Conservation (phyloP, 2,797 vertebrate genomes). For the Chelon auratus region DNA sequence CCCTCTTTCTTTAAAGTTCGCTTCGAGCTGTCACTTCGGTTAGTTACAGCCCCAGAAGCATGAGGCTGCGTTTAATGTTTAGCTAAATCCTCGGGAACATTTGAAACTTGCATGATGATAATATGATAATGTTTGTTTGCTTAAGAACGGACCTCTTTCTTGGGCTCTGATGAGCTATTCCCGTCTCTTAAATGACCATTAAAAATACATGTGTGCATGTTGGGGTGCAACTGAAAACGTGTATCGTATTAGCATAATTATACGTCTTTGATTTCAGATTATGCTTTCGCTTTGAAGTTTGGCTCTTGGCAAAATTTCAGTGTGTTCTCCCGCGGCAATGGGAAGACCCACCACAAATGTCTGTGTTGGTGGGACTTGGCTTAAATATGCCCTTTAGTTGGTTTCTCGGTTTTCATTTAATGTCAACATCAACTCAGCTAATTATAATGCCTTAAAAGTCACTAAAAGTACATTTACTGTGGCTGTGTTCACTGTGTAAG, state of each 20-base stretch:
- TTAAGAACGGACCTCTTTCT: slow-evolving; percentile 18
- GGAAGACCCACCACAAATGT: slow-evolving; percentile 17
- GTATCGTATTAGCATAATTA: slow-evolving; percentile 59
- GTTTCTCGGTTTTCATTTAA: slow-evolving; percentile 3
- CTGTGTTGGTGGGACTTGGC: slow-evolving; percentile 10
- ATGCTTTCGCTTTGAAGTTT: slow-evolving; percentile 63
- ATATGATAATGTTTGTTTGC: slow-evolving; percentile 38
- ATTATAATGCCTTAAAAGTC: slow-evolving; percentile 5
- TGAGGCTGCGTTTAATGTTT: slow-evolving; percentile 19
- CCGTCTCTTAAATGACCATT: slow-evolving; percentile 53
- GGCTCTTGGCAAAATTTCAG: slow-evolving; percentile 44
- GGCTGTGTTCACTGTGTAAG: not conserved
- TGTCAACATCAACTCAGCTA: not conserved
- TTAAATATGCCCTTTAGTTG: not conserved
- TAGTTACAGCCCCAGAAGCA: slow-evolving; percentile 36
- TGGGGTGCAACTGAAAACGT: slow-evolving; percentile 46
- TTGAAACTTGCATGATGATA: slow-evolving; percentile 51
- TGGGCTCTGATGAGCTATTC: slow-evolving; percentile 37
- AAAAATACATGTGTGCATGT: slow-evolving; percentile 60
- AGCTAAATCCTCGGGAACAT: slow-evolving; percentile 16
- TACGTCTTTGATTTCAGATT: slow-evolving; percentile 65
- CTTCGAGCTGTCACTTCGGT: slow-evolving; percentile 48
- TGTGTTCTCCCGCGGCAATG: slow-evolving; percentile 10
- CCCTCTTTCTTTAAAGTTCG: slow-evolving; percentile 36
- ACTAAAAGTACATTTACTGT: not conserved